phyloP scores from a whole-genome alignment of 2,113 vertebrate genomes.

The Microcebus griseorufus region DNA sequence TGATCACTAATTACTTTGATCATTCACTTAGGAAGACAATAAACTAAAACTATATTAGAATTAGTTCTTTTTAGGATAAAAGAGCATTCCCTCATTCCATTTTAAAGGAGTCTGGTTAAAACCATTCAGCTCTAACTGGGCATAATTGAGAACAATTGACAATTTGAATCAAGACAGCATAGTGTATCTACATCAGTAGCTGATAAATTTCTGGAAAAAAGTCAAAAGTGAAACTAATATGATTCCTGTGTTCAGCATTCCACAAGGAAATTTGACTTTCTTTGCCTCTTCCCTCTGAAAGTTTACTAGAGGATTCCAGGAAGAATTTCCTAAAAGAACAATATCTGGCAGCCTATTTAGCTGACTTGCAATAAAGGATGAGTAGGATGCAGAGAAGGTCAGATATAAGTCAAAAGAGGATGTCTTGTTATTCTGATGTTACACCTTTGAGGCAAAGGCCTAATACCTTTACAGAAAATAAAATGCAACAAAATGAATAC shows the following conservation, averaged over 20 bases:
- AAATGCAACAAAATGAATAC: constrained; percentile 62
- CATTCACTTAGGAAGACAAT: constrained; percentile 38
- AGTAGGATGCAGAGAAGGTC: constrained; percentile 81
- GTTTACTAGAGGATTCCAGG: constrained; percentile 84
- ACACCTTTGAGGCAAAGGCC: constrained; percentile 82
- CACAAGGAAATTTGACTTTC: constrained; percentile 84
- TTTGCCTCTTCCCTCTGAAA: constrained; percentile 84
- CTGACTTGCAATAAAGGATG: constrained; percentile 81
- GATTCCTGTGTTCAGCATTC: constrained; percentile 78
- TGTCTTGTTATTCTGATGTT: constrained; percentile 77
- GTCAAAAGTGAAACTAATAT: constrained; percentile 72
- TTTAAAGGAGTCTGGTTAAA: constrained; percentile 53
- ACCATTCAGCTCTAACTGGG: constrained; percentile 20
- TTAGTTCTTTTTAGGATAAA: not conserved
- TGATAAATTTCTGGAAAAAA: constrained; percentile 80
- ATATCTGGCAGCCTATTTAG: constrained; percentile 81
- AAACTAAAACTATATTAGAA: not conserved
- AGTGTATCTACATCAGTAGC: constrained; percentile 73
- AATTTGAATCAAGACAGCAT: constrained; percentile 64
- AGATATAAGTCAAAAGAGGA: constrained; percentile 78
- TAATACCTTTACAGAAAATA: constrained; percentile 83
- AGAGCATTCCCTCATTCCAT: not conserved
- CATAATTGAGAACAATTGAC: constrained; percentile 63
- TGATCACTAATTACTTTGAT: constrained; percentile 20
- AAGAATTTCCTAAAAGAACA: constrained; percentile 86